Base-by-base conservation (phyloP, 2,888 invertebrate genomes). In the Kryphioiulus occultus region DNA sequence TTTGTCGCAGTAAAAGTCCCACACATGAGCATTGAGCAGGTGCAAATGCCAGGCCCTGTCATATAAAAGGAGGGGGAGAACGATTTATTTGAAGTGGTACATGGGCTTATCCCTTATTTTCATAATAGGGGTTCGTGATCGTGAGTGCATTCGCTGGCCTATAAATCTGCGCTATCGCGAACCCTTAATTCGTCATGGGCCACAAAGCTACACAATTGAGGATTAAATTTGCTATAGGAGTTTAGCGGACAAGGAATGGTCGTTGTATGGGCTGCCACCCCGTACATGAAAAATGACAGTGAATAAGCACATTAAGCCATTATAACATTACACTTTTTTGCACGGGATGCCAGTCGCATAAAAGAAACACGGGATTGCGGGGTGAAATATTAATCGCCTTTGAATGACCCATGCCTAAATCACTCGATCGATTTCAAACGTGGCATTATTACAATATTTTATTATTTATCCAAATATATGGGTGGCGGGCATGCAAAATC, bases 41-140 rank as follows among this genome's bases (percentile, higher is more conserved):
- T 59, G 59, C 59, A 59, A 59, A 59, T 59, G 59, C 59, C n/a
- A 15, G 22, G n/a, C 59, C 59, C 59, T 59, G 19, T 0, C n/a
- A 15, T 2, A 59, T 59, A 59, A 59, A 59, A n/a, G 59, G n/a
- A 59, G 59, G 59, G 59, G 59, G 15, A 59, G 1, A 59, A 59
- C 59, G 59, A 59, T 59, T 59, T 59, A 59, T 59, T 59, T 59
- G 59, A 59, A 59, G 59, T 59, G 59, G 59, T 59, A 59, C 59
- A 59, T 59, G 59, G n/a, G 59, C 59, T 59, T 59, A 59, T 59
- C 59, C 59, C 59, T 59, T 59, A 59, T 59, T 59, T 59, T 59
- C 59, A 59, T 59, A 59, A 59, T 59, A n/a, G 59, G n/a, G 59
- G 59, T 59, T n/a, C 59, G 59, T 59, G 59, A 59, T 59, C 59